Evolutionary conservation across 2,113 vertebrate genomes (phyloP).

Genomic region (Calidris pugnax): DNA sequence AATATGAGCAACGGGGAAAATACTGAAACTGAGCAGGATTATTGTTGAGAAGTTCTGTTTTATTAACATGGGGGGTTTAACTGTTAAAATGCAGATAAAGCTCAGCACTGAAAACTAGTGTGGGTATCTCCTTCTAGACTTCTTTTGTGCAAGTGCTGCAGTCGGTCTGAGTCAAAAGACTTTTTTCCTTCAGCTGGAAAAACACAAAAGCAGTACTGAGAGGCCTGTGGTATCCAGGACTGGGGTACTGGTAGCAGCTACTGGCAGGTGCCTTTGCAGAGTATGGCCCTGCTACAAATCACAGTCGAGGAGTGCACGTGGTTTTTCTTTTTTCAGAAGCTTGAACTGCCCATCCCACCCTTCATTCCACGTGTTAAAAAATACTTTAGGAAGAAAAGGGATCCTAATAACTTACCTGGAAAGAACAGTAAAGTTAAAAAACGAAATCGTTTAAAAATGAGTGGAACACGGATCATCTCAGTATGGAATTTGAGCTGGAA

Average conservation of each 20-base stretch:
- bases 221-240: rapidly evolving
- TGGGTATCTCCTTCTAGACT: background rate
- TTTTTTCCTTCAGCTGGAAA: background rate
- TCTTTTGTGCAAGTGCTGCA: background rate
- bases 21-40: slow-evolving; percentile 44
- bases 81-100: slow-evolving; percentile 47
- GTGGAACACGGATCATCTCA: background rate
- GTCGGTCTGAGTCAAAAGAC: background rate
- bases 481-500: background rate
- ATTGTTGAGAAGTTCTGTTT: slow-evolving; percentile 31
- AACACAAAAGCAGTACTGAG: background rate
- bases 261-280: rapidly evolving
- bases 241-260: background rate
- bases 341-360: background rate
- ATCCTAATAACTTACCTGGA: slow-evolving; percentile 25
- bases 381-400: background rate
- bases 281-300: background rate
- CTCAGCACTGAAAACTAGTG: background rate
- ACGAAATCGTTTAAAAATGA: background rate
- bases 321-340: background rate
- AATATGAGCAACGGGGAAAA: background rate
- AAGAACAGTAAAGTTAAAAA: background rate
- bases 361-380: background rate
- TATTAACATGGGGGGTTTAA: slow-evolving; percentile 27
- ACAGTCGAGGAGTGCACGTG: rapidly evolving